Base-by-base conservation (phyloP, 2,797 vertebrate genomes). In the Tokudaia tokunoshimensis region DNA sequence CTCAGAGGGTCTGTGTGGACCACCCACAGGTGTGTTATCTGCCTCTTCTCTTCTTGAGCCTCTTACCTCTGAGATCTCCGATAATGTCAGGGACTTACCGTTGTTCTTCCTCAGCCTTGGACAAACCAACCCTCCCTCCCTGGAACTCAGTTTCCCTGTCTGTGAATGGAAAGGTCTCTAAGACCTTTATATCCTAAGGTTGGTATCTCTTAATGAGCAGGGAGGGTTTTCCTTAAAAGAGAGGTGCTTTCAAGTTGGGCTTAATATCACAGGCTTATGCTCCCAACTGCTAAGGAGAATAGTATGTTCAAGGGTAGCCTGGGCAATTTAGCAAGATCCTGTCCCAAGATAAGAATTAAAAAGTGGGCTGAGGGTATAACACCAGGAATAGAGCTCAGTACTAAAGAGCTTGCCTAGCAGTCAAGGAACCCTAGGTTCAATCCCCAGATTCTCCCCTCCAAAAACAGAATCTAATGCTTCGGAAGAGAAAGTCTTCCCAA, bases 121-220 rank as follows among this genome's bases (percentile, higher is more conserved):
- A 9, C 55, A 81, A 74, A 70, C 34, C n/a, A 41, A 11, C 52
- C 86, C 24, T 8, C 63, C 8, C 81, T 86, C 59, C 26, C 65
- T 10, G 6, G 50, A 61, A n/a, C 34, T 94, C 61, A 3, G 50
- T 72, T 74, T 83, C 79, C 88, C 74, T 31, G 4, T 65, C 57
- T 89, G 72, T 92, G 47, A 70, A 87, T 76, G 52, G 50, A 89
- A 75, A 13, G 6, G 31, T 80, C 47, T 95, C 92, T 90, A 55
- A 90, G 59, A 63, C n/a, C 91, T 91, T n/a, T 11, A 80, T 47
- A 85, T 11, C 70, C 55, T 70, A 91, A 78, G 9, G 63, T 59
- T 75, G 91, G 37, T 41, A 31, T 29, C 47, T 89, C 57, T 91
- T 92, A 75, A 24, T 17, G 5, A 31, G 47, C 24, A 76, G 6